These are phyloP conservation scores for Myotis lucifugus DNA, from an alignment of 2,113 vertebrate species.

Conservation along the genomic window DNA sequence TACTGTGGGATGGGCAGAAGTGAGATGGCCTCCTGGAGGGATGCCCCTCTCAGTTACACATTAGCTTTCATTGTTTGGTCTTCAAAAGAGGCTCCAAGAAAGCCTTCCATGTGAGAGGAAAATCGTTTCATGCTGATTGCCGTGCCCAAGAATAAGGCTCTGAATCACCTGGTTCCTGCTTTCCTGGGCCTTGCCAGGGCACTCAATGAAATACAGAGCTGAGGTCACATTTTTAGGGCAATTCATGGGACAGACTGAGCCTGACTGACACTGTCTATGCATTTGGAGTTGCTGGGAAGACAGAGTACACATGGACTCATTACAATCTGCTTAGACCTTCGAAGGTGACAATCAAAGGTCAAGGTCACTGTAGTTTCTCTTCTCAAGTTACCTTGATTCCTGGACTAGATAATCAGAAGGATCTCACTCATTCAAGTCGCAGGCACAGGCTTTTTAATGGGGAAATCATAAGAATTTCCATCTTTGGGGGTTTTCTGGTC, in stretches of 20 bases:
- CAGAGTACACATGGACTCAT: rapidly evolving
- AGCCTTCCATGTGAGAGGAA: neutral
- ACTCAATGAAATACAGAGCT: rapidly evolving
- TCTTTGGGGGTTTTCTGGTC: neutral
- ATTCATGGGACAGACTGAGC: neutral
- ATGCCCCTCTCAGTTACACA: too few species aligned
- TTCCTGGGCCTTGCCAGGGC: rapidly evolving
- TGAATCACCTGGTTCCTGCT: rapidly evolving
- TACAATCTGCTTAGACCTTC: neutral
- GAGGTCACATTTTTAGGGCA: neutral
- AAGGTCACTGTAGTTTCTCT: rapidly evolving
- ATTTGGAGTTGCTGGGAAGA: neutral
- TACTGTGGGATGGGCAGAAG: neutral
- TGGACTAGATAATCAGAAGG: neutral
- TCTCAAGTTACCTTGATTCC: too few species aligned
- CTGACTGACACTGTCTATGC: rapidly evolving
- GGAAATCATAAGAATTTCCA: neutral
- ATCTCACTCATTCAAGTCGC: rapidly evolving
- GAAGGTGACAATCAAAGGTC: neutral
- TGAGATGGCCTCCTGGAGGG: rapidly evolving
- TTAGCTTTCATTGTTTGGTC: neutral
- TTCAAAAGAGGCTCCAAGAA: neutral
- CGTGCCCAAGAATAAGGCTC: rapidly evolving
- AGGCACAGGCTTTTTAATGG: rapidly evolving
- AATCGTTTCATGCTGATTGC: rapidly evolving